A percentile compares a stretch with the other conserved stretches of the same genome.
phyloP scores from a whole-genome alignment of 2,888 invertebrate species.

The Atherix ibis region DNA sequence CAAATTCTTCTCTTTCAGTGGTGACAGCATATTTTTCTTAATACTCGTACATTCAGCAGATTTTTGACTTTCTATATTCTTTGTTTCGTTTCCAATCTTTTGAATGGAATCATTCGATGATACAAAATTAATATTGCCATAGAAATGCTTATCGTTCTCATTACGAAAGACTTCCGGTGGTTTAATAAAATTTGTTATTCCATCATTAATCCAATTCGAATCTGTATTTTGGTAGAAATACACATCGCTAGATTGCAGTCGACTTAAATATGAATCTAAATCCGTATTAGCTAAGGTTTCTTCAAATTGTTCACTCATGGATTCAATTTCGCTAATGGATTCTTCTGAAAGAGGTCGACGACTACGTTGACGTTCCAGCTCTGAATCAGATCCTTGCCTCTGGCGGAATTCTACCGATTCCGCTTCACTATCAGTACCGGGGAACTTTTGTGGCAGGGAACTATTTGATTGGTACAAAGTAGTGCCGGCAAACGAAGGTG shows the following conservation, averaged over 20 bases:
- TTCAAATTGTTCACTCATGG: slow-evolving; percentile 38
- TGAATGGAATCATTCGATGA: slow-evolving; percentile 30
- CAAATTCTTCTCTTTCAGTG: slow-evolving; percentile 15
- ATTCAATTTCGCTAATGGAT: slow-evolving; percentile 49
- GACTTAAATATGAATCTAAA: slow-evolving; percentile 50
- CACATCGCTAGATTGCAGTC: slow-evolving; percentile 41
- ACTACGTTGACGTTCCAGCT: slow-evolving; percentile 44
- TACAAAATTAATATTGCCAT: slow-evolving; percentile 30
- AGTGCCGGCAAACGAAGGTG: slow-evolving; percentile 22
- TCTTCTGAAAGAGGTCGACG: slow-evolving; percentile 61
- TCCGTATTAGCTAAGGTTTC: slow-evolving; percentile 41
- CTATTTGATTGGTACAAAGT: slow-evolving; percentile 25
- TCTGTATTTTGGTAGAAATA: slow-evolving; percentile 22
- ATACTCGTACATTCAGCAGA: too few species aligned
- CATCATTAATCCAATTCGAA: slow-evolving; percentile 18
- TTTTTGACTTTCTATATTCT: neutral
- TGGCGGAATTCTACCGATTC: slow-evolving; percentile 41
- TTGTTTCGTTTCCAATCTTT: slow-evolving; percentile 12
- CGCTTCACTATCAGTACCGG: slow-evolving; percentile 19
- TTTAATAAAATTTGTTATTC: slow-evolving; percentile 26
- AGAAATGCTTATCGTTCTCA: slow-evolving; percentile 27
- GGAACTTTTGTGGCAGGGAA: slow-evolving; percentile 20
- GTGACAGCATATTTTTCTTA: slow-evolving; percentile 9
- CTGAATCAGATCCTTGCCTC: slow-evolving; percentile 32
- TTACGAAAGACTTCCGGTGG: slow-evolving; percentile 30